These are phyloP conservation scores for Brachynemurus nebulosus DNA, from an alignment of 2,888 invertebrate species.

Conservation along the genomic window DNA sequence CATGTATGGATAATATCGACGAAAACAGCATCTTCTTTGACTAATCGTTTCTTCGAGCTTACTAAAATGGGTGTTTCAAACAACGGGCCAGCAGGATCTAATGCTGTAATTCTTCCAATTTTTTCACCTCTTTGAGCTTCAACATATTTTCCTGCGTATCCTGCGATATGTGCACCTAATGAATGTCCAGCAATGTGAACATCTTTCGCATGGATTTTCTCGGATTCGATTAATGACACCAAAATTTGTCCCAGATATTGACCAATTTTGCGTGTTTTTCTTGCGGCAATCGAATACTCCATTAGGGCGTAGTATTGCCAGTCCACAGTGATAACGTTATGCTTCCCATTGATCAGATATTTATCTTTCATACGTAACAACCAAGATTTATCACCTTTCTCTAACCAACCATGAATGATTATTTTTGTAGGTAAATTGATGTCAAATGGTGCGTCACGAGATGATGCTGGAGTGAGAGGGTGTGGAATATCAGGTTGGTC, in stretches of 20 bases:
- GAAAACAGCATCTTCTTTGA: slow-evolving; percentile 27
- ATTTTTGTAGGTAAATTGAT: slow-evolving; percentile 28
- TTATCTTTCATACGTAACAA: slow-evolving; percentile 29
- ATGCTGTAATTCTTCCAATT: slow-evolving; percentile 32
- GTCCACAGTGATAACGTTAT: slow-evolving; percentile 33
- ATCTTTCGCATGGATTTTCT: slow-evolving; percentile 26
- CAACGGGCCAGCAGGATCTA: slow-evolving; percentile 33
- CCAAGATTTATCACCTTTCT: slow-evolving; percentile 29
- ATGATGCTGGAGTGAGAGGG: slow-evolving; percentile 4
- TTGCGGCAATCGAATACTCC: slow-evolving; percentile 27
- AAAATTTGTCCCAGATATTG: slow-evolving; percentile 27
- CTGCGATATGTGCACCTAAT: slow-evolving; percentile 30
- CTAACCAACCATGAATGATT: slow-evolving; percentile 37
- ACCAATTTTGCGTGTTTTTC: slow-evolving; percentile 32
- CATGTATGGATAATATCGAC: slow-evolving; percentile 32
- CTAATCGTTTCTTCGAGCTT: slow-evolving; percentile 25
- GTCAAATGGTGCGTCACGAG: slow-evolving; percentile 9
- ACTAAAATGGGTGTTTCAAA: slow-evolving; percentile 19
- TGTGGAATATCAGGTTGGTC: slow-evolving; percentile 4
- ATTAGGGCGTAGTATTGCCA: slow-evolving; percentile 27
- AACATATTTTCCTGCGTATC: slow-evolving; percentile 23
- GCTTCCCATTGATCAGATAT: slow-evolving; percentile 28
- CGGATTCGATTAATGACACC: slow-evolving; percentile 26
- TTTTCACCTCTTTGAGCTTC: slow-evolving; percentile 20
- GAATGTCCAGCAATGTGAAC: slow-evolving; percentile 34